Percentiles rank a stretch among this genome's conserved stretches.
Conservation (phyloP, 2,797 vertebrate species). For the Eupleurogrammus muticus region DNA sequence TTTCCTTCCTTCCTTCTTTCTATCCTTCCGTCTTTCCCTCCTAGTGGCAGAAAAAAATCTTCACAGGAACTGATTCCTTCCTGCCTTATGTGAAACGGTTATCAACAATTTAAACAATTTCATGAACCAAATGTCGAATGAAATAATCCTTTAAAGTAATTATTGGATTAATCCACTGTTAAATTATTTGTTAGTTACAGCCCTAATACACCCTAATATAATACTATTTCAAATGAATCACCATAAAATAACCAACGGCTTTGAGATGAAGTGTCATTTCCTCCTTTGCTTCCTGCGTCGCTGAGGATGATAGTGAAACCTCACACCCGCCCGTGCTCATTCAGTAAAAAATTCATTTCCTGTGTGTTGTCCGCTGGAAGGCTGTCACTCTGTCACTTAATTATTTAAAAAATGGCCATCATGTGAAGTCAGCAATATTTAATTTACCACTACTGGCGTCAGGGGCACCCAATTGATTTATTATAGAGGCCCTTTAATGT, state of each 20-base stretch:
- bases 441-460: constrained; percentile 77
- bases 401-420: constrained; percentile 82
- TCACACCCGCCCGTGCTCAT: constrained; percentile 61
- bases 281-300: neutral
- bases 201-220: neutral
- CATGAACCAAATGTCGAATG: too few relatives aligned
- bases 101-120: too few relatives aligned
- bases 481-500: constrained; percentile 76
- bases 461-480: constrained; percentile 78
- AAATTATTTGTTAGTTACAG: too few relatives aligned
- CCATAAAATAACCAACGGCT: neutral
- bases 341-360: constrained; percentile 80
- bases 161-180: too few relatives aligned
- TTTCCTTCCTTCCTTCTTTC: neutral
- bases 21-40: constrained; percentile 16
- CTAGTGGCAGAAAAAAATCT: constrained; percentile 15
- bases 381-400: constrained; percentile 72
- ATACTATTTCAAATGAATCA: neutral
- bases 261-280: neutral
- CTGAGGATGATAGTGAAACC: constrained; percentile 65
- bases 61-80: neutral
- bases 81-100: neutral
- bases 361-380: constrained; percentile 59
- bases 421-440: constrained; percentile 82
- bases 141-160: too few relatives aligned